Conservation (phyloP, 2,888 invertebrate genomes). For the Lasioglossum lativentre region DNA sequence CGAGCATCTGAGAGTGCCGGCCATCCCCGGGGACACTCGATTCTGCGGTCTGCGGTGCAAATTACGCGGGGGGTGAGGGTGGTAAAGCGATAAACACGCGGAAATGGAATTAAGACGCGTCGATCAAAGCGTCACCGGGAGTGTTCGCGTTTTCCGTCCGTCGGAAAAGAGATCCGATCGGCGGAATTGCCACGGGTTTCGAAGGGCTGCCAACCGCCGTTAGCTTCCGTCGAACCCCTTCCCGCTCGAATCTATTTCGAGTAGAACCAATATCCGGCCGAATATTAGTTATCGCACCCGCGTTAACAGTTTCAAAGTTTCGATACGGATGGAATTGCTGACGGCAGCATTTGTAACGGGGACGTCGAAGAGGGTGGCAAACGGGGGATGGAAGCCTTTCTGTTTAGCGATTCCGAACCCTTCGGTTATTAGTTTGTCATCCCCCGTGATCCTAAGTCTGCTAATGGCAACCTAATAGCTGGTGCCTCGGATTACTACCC, state of each 20-base stretch:
- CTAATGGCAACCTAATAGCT: constrained; percentile 9
- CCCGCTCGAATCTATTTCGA: constrained; percentile 3
- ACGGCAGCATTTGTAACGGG: neutral
- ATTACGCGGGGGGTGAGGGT: constrained; percentile 36
- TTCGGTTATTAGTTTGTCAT: constrained; percentile 4
- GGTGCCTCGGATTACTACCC: neutral
- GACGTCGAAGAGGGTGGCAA: neutral
- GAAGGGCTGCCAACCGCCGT: neutral
- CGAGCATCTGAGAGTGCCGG: neutral
- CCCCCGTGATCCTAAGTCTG: neutral
- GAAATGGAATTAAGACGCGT: constrained; percentile 51
- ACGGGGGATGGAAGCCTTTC: neutral
- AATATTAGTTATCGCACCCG: constrained; percentile 4
- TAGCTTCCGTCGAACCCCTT: neutral
- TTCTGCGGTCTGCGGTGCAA: constrained; percentile 34
- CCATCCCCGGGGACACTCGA: constrained; percentile 22
- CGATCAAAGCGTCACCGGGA: constrained; percentile 31
- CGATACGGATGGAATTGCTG: constrained; percentile 6
- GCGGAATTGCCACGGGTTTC: neutral
- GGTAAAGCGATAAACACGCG: constrained; percentile 46
- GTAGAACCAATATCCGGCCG: neutral
- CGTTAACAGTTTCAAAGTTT: neutral
- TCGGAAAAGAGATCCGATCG: constrained; percentile 13
- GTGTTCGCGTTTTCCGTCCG: neutral
- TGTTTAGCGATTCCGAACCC: neutral